Evolutionary conservation across 2,797 vertebrate species (phyloP), one percentile per base, ranked within the genome.

Genomic region (Pseudocheirus occidentalis): DNA sequence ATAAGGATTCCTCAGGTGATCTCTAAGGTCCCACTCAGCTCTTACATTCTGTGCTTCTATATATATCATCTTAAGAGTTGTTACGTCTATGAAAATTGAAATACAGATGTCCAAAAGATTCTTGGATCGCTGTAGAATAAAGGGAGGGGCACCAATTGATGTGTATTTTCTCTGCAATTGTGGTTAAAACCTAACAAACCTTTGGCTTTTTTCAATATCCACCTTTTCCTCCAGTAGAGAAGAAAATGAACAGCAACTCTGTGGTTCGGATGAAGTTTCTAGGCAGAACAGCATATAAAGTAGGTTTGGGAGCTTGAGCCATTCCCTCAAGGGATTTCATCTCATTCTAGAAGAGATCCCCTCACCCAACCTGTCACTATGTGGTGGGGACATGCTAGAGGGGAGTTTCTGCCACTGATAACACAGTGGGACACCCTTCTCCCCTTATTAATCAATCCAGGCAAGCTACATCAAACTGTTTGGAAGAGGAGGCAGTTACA

Each of bases 91-190:
- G 3, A 27, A 87, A 87, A 87, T 46, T 87, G 40, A 87, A 87
- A 12, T 27, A 27, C 21, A 21, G 6, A 0, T 73, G n/a, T 46
- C 21, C 50, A 28, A 50, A 40, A 87, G 40, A 7, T 87, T 87
- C 9, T 87, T 87, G 40, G 11, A 87, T 21, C 0, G 0, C 73
- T 46, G 10, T 59, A 56, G 59, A 90, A 97, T 55, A 59, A 95
- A 92, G 46, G 55, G 46, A 55, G 92, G 92, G 55, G 73, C 40
- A 12, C 3, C 9, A 27, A 46, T 50, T 27, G 24, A 27, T 11
- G 24, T 50, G 46, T 81, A 46, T 94, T 97, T 54, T 95, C 28
- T 59, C 94, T 95, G 34, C 53, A 53, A 96, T 87, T 93, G 57
- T 96, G 91, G 40, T 53, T 12, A 46, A 34, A 93, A 52, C 90